Base-by-base conservation (phyloP, 2,113 vertebrate species). In the Antennarius striatus region DNA sequence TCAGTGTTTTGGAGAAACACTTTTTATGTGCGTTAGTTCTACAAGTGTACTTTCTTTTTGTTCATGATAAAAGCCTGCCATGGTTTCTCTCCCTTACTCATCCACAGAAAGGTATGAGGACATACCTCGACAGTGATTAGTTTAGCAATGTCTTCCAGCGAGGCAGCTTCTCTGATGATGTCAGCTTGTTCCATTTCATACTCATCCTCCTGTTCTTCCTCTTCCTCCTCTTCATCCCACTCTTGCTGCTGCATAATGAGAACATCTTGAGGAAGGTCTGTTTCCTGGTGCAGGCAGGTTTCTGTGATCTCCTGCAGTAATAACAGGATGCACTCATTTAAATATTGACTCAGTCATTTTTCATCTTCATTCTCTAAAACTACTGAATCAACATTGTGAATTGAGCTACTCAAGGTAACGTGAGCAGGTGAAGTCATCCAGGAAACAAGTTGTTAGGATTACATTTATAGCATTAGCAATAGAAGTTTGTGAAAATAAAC, bases 81-180 rank as follows among this genome's bases (percentile, higher is more conserved):
- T 5, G 28, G 10, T 48, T 40, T 13, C 39, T 47, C 16, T 49
- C 2, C 5, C 11, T 53, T 49, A 54, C 14, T 49, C 6, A 56
- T 55, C 13, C 30, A 58, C 5, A 39, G 1, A 17, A 40, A 43
- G 28, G 12, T 14, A 65, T 14, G 40, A 65, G 1, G 22, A 11
- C 83, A 64, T 82, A 98, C 97, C 95, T 97, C 93, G 60, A 99
- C 92, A 83, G 96, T 93, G 92, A 99, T 99, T 79, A 93, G 94
- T 84, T 93, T 97, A 73, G 97, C 96, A 84, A 97, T 93, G 74
- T 96, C 92, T 63, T 99, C 97, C 59, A 98, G 92, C 30, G 94
- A 94, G 72, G 93, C 57, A 10, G 80, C 79, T 54, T 72, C 86
- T 72, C 73, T 80, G 22, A 86, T 63, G 36, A 87, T 15, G 49